Conservation (phyloP, 2,888 invertebrate genomes). For the Drosophila prolongata region DNA sequence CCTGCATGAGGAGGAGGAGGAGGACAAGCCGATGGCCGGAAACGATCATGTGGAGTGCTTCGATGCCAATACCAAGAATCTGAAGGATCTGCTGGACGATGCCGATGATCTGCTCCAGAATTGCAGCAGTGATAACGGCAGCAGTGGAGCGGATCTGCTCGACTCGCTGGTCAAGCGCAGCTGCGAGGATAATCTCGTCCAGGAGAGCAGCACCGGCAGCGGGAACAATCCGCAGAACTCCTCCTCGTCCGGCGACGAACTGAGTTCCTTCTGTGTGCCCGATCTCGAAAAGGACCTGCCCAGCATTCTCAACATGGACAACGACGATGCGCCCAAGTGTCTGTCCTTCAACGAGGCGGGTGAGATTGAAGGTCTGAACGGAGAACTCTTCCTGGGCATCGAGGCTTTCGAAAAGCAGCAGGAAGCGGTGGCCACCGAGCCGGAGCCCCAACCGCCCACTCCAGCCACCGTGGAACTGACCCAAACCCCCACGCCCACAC, state of each 20-base stretch:
- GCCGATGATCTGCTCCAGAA: constrained; percentile 83
- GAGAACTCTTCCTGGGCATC: constrained; percentile 80
- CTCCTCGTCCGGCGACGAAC: constrained; percentile 35
- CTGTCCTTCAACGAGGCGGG: constrained; percentile 84
- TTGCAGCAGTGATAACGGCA: constrained; percentile 84
- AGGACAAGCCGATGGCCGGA: constrained; percentile 20
- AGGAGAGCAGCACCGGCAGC: constrained; percentile 44
- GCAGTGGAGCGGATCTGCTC: constrained; percentile 85
- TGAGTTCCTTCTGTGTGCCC: constrained; percentile 64
- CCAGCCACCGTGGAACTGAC: constrained; percentile 43
- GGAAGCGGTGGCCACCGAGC: constrained; percentile 30
- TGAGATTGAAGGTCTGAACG: constrained; percentile 83
- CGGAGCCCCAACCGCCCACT: constrained; percentile 26
- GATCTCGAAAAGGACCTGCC: constrained; percentile 86
- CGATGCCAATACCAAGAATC: constrained; percentile 82
- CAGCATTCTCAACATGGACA: constrained; percentile 87
- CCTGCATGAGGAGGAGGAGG: not conserved
- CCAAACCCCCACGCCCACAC: constrained; percentile 60
- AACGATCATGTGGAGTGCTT: constrained; percentile 47
- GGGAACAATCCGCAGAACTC: constrained; percentile 15
- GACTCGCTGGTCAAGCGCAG: constrained; percentile 87
- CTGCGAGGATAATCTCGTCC: constrained; percentile 87
- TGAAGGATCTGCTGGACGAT: constrained; percentile 83
- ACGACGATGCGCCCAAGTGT: constrained; percentile 82
- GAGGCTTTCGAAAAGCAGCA: constrained; percentile 73